Base-by-base conservation (phyloP, 2,113 vertebrate species). In the Prinia subflava region DNA sequence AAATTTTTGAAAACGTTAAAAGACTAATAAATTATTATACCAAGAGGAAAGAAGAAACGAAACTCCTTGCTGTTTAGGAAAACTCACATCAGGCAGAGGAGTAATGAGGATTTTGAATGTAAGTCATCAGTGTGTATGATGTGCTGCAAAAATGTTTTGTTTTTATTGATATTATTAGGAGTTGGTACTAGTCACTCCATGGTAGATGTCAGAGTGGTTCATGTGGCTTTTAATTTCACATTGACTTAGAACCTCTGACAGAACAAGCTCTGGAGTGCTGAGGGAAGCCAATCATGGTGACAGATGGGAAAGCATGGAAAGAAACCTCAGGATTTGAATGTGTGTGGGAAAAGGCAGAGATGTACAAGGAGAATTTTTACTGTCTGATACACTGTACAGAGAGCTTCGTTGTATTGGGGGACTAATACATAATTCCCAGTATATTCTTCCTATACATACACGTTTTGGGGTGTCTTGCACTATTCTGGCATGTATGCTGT, bases 401-500 rank as follows among this genome's bases (percentile, higher is more conserved):
- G 28, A 53, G 4, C 28, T 14, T 28, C n/a, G 22, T 24, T 57
- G 1, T 63, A 11, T 2, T 67, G 42, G 20, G 12, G 11, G 42
- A 75, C 19, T 69, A 21, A 69, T 12, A 15, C 1, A 0, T 63
- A 10, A 33, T 81, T 80, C 35, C 35, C 3, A 35, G 9, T 55
- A 8, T 22, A 30, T 60, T 11, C 25, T 71, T 91, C 33, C 31
- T 46, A 2, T 42, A 15, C 2, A 3, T 23, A 20, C 7, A 30
- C 13, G 55, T 46, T 30, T 9, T 52, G 30, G 28, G 24, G 30
- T 47, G 11, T 35, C 9, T 65, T 64, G 23, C 8, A 28, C 46
- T 92, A 4, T 9, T 74, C 27, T 56, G 23, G 2, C 18, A 81
- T 56, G 57, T 35, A 35, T 0, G 0, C 41, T 41, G 2, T 52